phyloP scores from a whole-genome alignment of 2,113 vertebrate genomes.

The Centrocercus urophasianus region DNA sequence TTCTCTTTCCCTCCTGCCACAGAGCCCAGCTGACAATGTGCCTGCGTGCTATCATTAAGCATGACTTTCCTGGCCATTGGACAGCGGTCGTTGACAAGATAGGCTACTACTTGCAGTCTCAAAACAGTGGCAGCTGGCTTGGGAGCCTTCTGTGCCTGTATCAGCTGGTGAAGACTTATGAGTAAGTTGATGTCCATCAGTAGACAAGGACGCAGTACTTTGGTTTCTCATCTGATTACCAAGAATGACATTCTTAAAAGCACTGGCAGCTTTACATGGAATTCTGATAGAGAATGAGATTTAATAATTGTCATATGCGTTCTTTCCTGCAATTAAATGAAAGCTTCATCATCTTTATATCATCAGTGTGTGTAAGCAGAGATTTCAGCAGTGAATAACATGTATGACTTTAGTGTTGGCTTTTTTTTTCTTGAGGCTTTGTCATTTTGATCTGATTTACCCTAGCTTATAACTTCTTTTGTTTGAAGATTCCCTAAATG shows the following conservation, averaged over 20 bases:
- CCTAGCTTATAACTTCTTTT: not conserved
- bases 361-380: not conserved
- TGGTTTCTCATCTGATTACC: not conserved
- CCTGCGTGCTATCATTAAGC: slow-evolving; percentile 93
- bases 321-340: slow-evolving; percentile 11
- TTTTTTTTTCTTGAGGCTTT: not conserved
- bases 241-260: not conserved
- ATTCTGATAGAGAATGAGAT: not conserved
- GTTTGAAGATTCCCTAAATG: not conserved
- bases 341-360: not conserved
- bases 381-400: not conserved
- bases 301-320: not conserved
- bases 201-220: not conserved
- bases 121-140: slow-evolving; percentile 93
- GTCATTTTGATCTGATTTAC: not conserved
- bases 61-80: slow-evolving; percentile 97
- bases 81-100: slow-evolving; percentile 94
- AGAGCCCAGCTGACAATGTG: slow-evolving; percentile 96
- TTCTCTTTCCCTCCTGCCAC: not conserved
- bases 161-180: slow-evolving; percentile 96
- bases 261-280: not conserved
- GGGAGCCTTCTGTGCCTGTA: slow-evolving; percentile 94
- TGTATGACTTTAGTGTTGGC: not conserved
- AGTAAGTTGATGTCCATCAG: slow-evolving; percentile 84
- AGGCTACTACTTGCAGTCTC: slow-evolving; percentile 89